phyloP scores from a whole-genome alignment of 2,888 invertebrate species.

The Stenoptilia bipunctidactyla region DNA sequence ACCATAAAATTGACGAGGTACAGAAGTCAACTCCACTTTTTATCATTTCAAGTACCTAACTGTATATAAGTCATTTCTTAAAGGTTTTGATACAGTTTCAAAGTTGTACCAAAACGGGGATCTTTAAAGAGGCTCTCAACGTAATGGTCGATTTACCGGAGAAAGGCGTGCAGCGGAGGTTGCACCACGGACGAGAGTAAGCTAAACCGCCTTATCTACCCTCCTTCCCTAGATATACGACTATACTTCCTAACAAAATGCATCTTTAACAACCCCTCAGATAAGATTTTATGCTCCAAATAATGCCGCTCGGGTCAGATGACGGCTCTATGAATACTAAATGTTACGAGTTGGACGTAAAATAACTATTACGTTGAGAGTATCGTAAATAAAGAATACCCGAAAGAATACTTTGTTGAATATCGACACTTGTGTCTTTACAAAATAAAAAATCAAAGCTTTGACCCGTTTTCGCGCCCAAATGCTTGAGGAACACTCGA shows the following conservation, averaged over 20 bases:
- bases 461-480: too few species aligned
- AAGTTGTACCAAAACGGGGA: too few species aligned
- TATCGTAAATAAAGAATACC: too few species aligned
- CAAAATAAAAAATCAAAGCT: too few species aligned
- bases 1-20: too few species aligned
- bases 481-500: too few species aligned
- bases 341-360: conserved; percentile 6
- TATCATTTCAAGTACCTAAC: too few species aligned
- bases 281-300: conserved; percentile 50
- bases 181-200: conserved; percentile 33
- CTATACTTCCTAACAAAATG: conserved; percentile 37
- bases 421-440: too few species aligned
- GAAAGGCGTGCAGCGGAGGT: conserved; percentile 32
- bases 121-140: conserved; percentile 24
- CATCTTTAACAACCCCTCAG: conserved; percentile 43
- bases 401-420: too few species aligned
- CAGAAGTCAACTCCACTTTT: too few species aligned
- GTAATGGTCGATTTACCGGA: conserved; percentile 36
- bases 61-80: conserved; percentile 14
- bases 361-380: conserved; percentile 2
- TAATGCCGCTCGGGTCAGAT: conserved; percentile 31
- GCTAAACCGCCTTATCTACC: conserved; percentile 54
- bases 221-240: conserved; percentile 17
- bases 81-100: too few species aligned
- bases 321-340: conserved; percentile 14